Evolutionary conservation across 2,888 invertebrate species (phyloP).

Genomic region (Philopedon plagiatum): DNA sequence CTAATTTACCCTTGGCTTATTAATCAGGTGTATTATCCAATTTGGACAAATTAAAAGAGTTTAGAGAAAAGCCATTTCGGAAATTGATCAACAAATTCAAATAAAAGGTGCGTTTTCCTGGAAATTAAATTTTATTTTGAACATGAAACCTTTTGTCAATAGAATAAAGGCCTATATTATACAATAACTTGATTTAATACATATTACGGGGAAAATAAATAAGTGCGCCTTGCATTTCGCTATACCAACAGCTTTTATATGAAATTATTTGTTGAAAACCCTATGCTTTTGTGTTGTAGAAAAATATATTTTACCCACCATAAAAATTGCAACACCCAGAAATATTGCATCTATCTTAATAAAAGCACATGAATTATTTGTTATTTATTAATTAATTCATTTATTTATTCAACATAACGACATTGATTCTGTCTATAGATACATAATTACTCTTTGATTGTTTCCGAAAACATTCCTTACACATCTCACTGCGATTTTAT

Average conservation of each 20-base stretch:
- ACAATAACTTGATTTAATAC: conserved; percentile 27
- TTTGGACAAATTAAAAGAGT: conserved; percentile 37
- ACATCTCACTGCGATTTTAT: too few species aligned
- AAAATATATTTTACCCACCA: too few species aligned
- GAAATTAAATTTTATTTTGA: conserved; percentile 47
- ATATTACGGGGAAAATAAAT: conserved; percentile 22
- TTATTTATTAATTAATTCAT: too few species aligned
- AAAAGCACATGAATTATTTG: too few species aligned
- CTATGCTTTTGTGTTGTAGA: background rate
- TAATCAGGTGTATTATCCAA: conserved; percentile 32
- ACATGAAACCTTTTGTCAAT: conserved; percentile 43
- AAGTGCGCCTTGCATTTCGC: conserved; percentile 12
- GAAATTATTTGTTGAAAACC: background rate
- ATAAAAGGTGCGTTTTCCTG: conserved; percentile 40
- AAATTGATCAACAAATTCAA: conserved; percentile 46
- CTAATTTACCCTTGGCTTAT: conserved; percentile 21
- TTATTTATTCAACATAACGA: too few species aligned
- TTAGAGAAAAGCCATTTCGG: conserved; percentile 38
- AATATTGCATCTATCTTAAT: too few species aligned
- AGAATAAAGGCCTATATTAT: conserved; percentile 45
- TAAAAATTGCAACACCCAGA: too few species aligned
- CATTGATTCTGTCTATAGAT: too few species aligned
- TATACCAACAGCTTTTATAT: conserved; percentile 7
- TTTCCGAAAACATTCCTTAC: too few species aligned
- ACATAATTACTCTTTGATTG: too few species aligned